Evolutionary conservation across 1,140 invertebrate species (phyloP).

Genomic region (Aricia agestis): DNA sequence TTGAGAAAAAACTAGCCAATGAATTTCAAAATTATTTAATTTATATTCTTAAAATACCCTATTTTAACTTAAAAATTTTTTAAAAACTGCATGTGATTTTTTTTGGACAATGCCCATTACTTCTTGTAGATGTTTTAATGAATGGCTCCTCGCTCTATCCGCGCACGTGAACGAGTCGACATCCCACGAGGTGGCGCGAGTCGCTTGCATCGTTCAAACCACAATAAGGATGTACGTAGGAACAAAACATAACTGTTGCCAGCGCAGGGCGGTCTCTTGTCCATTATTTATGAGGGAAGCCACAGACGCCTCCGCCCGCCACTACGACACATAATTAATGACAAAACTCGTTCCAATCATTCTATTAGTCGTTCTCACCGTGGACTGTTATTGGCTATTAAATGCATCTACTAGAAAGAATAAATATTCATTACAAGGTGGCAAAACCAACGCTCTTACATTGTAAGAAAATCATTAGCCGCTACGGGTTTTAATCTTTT

Average conservation of each 20-base stretch:
- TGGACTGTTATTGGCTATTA: slow-evolving; percentile 26
- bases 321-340: slow-evolving; percentile 57
- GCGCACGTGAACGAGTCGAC: no score
- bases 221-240: not conserved
- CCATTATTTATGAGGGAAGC: slow-evolving; percentile 53
- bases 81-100: no score
- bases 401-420: not conserved
- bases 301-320: slow-evolving; percentile 46
- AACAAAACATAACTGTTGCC: slow-evolving; percentile 10
- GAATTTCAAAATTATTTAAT: no score
- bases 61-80: no score
- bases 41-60: no score
- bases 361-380: slow-evolving; percentile 31
- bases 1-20: no score
- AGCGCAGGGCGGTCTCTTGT: slow-evolving; percentile 38
- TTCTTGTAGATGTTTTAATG: no score
- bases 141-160: no score
- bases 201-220: not conserved
- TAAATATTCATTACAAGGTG: slow-evolving; percentile 1
- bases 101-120: no score
- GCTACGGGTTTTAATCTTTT: not conserved
- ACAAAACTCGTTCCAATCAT: slow-evolving; percentile 38
- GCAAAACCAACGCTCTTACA: not conserved
- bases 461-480: not conserved
- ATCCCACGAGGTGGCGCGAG: not conserved